Conservation (phyloP, 2,113 vertebrate species). For the Solea solea region DNA sequence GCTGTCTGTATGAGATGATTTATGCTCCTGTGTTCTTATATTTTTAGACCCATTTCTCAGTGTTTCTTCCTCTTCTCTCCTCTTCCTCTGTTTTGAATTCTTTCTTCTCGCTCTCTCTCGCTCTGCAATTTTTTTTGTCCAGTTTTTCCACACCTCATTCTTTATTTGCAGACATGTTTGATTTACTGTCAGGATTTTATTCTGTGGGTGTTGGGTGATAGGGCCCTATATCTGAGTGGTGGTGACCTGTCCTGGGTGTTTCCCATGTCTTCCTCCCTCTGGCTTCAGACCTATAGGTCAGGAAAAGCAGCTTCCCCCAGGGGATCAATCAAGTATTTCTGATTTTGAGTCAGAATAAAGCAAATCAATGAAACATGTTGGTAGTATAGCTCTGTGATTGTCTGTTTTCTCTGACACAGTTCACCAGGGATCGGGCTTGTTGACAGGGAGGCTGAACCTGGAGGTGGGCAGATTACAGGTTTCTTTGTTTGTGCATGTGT, state of each 20-base stretch:
- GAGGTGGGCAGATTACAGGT: constrained; percentile 5
- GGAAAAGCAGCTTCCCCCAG: too few relatives aligned
- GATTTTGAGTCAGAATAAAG: too few relatives aligned
- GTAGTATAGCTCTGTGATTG: not conserved
- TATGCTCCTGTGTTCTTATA: constrained; percentile 63
- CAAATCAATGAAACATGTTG: too few relatives aligned
- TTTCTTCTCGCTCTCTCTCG: not conserved
- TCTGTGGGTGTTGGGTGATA: too few relatives aligned
- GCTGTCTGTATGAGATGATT: constrained; percentile 67
- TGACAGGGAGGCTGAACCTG: constrained; percentile 9
- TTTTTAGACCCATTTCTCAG: constrained; percentile 64
- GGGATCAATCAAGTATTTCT: too few relatives aligned
- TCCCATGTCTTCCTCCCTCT: too few relatives aligned
- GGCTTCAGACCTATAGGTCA: too few relatives aligned
- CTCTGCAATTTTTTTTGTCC: constrained; percentile 1
- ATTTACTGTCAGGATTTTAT: constrained; percentile 1
- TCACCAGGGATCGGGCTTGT: not conserved
- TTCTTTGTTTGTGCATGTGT: constrained; percentile 5
- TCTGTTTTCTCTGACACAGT: not conserved
- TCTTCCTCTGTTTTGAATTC: not conserved
- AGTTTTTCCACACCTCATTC: not conserved
- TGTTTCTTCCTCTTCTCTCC: constrained; percentile 9
- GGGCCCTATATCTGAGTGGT: too few relatives aligned
- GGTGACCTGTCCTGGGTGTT: too few relatives aligned
- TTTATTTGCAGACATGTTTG: constrained; percentile 38